These are phyloP conservation scores for Poeciliopsis presidionis DNA, from an alignment of 2,797 vertebrate genomes.

Conservation along the genomic window DNA sequence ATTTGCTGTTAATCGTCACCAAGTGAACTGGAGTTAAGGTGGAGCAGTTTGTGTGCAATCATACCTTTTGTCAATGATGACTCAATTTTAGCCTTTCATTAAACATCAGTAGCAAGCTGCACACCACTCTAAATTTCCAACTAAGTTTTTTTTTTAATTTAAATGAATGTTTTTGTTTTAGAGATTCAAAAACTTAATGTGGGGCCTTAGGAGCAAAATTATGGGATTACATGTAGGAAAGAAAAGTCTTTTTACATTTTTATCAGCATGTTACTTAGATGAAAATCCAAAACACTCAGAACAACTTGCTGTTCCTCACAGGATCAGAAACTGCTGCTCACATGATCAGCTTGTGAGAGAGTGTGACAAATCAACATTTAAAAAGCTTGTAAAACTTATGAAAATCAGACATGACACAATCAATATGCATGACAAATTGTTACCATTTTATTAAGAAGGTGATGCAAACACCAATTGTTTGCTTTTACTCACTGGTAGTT, in stretches of 20 bases:
- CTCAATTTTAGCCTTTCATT: not conserved
- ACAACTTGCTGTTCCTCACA: not conserved
- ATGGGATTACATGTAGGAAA: not conserved
- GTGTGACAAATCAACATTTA: constrained; percentile 7
- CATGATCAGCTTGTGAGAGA: constrained; percentile 2
- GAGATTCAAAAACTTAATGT: not conserved
- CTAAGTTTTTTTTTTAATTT: not conserved
- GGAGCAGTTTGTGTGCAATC: not conserved
- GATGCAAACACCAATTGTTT: not conserved
- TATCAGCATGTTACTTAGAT: not conserved
- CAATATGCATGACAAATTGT: constrained; percentile 6
- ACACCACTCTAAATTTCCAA: not conserved
- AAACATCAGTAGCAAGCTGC: not conserved
- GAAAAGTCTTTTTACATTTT: not conserved
- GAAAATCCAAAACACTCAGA: not conserved
- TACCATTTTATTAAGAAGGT: not conserved
- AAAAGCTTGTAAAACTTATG: not conserved
- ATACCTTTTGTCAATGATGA: not conserved
- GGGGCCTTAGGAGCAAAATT: not conserved
- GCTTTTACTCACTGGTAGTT: not conserved
- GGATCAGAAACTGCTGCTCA: constrained; percentile 2
- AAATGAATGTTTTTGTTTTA: not conserved
- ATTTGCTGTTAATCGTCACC: not conserved
- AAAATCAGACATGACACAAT: not conserved
- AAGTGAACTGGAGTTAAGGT: not conserved